These are phyloP conservation scores for Thinocorus orbignyianus DNA, from an alignment of 2,113 vertebrate species.

Conservation along the genomic window DNA sequence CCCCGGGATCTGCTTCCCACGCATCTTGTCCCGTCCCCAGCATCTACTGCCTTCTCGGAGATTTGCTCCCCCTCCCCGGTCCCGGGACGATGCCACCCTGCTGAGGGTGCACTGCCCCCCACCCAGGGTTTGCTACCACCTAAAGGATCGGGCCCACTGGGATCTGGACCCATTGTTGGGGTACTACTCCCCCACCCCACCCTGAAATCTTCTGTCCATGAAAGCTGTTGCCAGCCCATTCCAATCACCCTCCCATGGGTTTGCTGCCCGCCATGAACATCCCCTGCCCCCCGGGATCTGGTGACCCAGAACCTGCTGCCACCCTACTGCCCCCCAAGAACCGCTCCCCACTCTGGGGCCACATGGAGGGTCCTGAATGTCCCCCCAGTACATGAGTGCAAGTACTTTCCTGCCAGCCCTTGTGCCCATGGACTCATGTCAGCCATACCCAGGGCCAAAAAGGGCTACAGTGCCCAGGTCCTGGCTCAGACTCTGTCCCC, in stretches of 20 bases:
- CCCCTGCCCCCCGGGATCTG: not conserved
- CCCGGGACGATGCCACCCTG: not conserved
- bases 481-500: not conserved
- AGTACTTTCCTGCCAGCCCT: not conserved
- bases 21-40: not conserved
- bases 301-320: not conserved
- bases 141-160: not conserved
- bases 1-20: not conserved
- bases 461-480: not conserved
- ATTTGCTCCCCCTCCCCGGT: not conserved
- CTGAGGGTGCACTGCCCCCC: not conserved
- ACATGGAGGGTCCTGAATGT: not conserved
- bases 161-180: not conserved
- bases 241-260: not conserved
- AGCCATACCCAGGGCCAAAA: not conserved
- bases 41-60: not conserved
- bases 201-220: fast-evolving
- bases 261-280: not conserved
- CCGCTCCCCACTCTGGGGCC: not conserved
- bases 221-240: not conserved
- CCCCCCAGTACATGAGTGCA: fast-evolving
- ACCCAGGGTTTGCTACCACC: not conserved
- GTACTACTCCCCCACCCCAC: too few species aligned
- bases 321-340: not conserved
- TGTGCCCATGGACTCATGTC: fast-evolving